Percentiles rank a stretch among this genome's conserved stretches.
phyloP scores from a whole-genome alignment of 2,888 invertebrate genomes.

The Thereva unica region DNA sequence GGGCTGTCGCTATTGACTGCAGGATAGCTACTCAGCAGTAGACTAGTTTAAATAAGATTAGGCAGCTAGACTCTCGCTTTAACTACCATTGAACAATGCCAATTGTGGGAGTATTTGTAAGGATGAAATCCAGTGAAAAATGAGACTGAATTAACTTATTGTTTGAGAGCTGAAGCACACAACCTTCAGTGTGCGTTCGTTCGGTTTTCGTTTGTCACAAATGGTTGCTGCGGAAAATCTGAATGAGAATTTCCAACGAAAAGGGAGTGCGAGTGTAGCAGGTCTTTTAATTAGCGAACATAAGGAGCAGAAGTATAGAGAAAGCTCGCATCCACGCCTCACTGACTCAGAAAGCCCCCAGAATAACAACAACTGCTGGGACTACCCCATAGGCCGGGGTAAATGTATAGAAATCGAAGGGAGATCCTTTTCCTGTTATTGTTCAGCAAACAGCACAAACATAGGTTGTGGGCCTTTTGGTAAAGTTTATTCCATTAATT shows the following conservation, averaged over 20 bases:
- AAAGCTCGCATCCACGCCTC: constrained; percentile 20
- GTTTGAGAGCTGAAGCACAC: background rate
- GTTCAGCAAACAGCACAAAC: constrained; percentile 24
- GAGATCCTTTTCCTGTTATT: constrained; percentile 21
- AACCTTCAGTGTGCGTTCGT: too few relatives aligned
- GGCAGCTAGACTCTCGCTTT: background rate
- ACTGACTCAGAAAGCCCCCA: constrained; percentile 9
- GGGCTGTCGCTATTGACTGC: too few relatives aligned
- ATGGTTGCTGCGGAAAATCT: too few relatives aligned
- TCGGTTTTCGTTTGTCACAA: too few relatives aligned
- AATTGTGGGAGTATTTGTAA: constrained; percentile 18
- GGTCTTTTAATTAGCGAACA: constrained; percentile 22
- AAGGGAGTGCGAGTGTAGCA: too few relatives aligned
- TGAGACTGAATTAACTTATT: constrained; percentile 24
- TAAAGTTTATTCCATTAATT: constrained; percentile 42
- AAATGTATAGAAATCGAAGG: constrained; percentile 5
- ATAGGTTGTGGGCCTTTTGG: constrained; percentile 25
- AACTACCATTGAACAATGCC: constrained; percentile 4
- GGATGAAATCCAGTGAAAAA: constrained; percentile 12
- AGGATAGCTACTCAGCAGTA: too few relatives aligned
- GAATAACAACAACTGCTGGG: background rate
- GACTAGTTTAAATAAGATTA: constrained; percentile 22
- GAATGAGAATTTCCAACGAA: too few relatives aligned
- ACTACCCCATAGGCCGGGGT: background rate
- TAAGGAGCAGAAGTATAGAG: background rate